These are phyloP conservation scores for Bucorvus abyssinicus DNA, from an alignment of 2,797 vertebrate species.

Conservation along the genomic window DNA sequence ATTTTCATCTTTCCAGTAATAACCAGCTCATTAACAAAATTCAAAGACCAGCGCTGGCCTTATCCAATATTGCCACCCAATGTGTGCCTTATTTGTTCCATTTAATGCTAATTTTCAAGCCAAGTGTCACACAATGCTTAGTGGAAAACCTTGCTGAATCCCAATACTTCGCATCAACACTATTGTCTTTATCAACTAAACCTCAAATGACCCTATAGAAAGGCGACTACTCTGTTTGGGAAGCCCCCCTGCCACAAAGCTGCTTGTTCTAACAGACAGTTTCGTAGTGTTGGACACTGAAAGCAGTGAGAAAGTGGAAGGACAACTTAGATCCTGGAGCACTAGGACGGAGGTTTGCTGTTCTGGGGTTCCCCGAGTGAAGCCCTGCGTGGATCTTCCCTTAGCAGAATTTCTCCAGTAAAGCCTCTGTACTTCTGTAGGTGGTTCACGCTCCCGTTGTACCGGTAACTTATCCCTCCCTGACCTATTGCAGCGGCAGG, in stretches of 20 bases:
- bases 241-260: not conserved
- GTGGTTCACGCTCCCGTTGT: not conserved
- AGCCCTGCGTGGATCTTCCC: not conserved
- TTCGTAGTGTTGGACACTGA: not conserved
- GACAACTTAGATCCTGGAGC: not conserved
- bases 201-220: not conserved
- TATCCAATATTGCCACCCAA: constrained; percentile 58
- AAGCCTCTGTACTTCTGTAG: not conserved
- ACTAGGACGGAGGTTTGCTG: not conserved
- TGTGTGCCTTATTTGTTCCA: not conserved
- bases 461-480: not conserved
- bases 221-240: not conserved
- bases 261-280: not conserved
- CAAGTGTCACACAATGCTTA: constrained; percentile 1
- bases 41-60: constrained; percentile 20
- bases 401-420: not conserved
- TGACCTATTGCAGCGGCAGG: not conserved
- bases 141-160: not conserved
- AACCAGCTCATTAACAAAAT: constrained; percentile 29
- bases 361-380: not conserved
- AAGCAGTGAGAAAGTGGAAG: not conserved
- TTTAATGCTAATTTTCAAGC: constrained; percentile 20
- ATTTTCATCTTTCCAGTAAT: constrained; percentile 36
- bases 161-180: not conserved
- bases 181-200: not conserved